Conservation (phyloP, 2,113 vertebrate genomes). For the Crocuta crocuta region DNA sequence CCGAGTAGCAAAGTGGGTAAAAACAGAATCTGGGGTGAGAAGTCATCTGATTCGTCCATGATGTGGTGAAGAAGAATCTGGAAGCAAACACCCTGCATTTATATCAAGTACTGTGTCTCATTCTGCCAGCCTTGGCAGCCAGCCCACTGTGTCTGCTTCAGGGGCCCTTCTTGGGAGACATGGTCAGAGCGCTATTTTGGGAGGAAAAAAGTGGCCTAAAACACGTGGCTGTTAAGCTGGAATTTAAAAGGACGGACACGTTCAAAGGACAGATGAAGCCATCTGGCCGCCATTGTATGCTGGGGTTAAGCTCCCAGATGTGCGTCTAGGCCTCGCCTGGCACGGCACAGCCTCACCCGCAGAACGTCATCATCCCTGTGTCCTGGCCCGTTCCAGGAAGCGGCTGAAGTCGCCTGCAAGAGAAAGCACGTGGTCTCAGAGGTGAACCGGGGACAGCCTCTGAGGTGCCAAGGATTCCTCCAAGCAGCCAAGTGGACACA, state of each 20-base stretch:
- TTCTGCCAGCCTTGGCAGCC: slow-evolving; percentile 53
- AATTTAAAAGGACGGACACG: background rate
- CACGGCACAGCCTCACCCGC: background rate
- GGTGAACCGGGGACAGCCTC: slow-evolving; percentile 77
- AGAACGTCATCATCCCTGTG: background rate
- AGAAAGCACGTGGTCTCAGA: slow-evolving; percentile 63
- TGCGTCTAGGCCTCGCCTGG: background rate
- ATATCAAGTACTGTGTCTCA: slow-evolving; percentile 62
- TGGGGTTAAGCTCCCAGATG: background rate
- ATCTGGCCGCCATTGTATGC: background rate
- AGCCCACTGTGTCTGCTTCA: background rate
- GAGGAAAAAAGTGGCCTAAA: slow-evolving; percentile 35
- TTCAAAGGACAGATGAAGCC: background rate
- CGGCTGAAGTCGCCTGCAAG: slow-evolving; percentile 32
- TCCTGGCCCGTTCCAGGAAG: slow-evolving; percentile 64
- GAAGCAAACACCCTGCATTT: slow-evolving; percentile 73
- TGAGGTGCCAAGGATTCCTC: slow-evolving; percentile 64
- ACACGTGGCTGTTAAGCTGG: background rate
- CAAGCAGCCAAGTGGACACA: slow-evolving; percentile 49
- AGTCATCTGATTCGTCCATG: slow-evolving; percentile 71
- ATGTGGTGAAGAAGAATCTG: slow-evolving; percentile 61
- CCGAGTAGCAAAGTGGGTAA: slow-evolving; percentile 60
- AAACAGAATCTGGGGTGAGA: slow-evolving; percentile 76
- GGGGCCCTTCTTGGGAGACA: slow-evolving; percentile 9
- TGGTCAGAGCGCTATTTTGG: slow-evolving; percentile 63